A percentile compares a stretch with the other conserved stretches of the same genome.
These are phyloP conservation scores for Oreotragus oreotragus DNA, from an alignment of 2,113 vertebrate species.

Conservation along the genomic window DNA sequence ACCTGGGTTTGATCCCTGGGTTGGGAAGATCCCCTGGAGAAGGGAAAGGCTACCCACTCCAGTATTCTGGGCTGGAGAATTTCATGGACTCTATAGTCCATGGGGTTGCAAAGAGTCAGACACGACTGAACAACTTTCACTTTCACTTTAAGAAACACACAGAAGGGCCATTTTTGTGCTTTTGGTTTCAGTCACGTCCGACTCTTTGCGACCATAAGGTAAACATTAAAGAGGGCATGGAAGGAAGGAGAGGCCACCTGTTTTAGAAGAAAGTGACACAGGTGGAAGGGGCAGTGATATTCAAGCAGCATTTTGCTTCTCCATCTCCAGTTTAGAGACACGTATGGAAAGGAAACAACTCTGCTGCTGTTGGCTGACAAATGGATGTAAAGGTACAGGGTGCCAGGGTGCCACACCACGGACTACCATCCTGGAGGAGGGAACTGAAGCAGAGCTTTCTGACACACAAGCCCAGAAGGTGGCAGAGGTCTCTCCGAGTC, in stretches of 20 bases:
- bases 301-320: neutral
- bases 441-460: neutral
- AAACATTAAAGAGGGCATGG: neutral
- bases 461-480: neutral
- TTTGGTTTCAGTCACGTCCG: neutral
- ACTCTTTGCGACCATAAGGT: neutral
- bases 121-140: neutral
- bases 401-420: rapidly evolving
- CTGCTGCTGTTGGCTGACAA: neutral
- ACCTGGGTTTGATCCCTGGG: neutral
- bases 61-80: neutral
- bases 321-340: neutral
- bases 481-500: neutral
- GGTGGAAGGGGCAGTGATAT: neutral
- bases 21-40: neutral
- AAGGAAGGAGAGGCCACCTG: neutral
- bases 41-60: neutral
- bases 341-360: neutral
- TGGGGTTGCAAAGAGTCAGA: neutral
- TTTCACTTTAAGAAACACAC: neutral
- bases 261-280: neutral
- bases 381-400: rapidly evolving
- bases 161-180: neutral
- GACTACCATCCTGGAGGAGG: no score
- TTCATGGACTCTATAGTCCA: neutral